Evolutionary conservation across 2,797 vertebrate species (phyloP), one percentile per base, ranked within the genome.

Genomic region (Salmo trutta): DNA sequence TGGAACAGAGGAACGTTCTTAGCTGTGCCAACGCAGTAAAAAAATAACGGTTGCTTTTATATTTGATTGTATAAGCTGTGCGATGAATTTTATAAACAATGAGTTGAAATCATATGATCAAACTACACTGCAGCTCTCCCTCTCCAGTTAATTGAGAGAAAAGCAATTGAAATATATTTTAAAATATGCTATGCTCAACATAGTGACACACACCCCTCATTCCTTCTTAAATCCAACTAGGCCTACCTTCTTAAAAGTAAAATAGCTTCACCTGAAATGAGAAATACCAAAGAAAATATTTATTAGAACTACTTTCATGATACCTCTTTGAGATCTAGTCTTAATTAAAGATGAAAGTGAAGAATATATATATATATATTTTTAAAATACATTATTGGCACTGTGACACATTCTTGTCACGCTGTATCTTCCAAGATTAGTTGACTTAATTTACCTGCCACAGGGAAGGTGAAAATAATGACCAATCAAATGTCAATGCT

Each of bases 361-460:
- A 71, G 24, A 54, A 41, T 52, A 73, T 33, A 33, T 33, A 73
- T 33, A 33, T 33, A 5, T 33, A 33, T 33, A 33, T 33, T 1
- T 5, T 33, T 33, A 33, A 33, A 33, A 33, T 7, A 36, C 33
- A 7, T 36, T 36, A 7, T 36, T 36, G 33, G 33, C n/a, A 75
- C 51, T 36, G 14, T 12, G 16, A 1, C 80, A 79, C 27, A 78
- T 75, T n/a, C 19, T 19, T 70, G 16, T 70, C 19, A 70, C 15
- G 5, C 5, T n/a, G 5, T 19, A 70, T 33, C 27, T 59, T 66
- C 64, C 12, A 27, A 16, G 27, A 31, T 27, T 29, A 31, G n/a
- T 16, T 66, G 12, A 29, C 21, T 66, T 27, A 14, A 47, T 47
- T 12, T 14, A 8, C 56, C 56, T 59, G 54, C 54, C 19, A 56